Percentiles rank a stretch among this genome's conserved stretches.
Evolutionary conservation across 92 coral and sea anemone genomes (phyloP).

Genomic region (Diadumene lineata): DNA sequence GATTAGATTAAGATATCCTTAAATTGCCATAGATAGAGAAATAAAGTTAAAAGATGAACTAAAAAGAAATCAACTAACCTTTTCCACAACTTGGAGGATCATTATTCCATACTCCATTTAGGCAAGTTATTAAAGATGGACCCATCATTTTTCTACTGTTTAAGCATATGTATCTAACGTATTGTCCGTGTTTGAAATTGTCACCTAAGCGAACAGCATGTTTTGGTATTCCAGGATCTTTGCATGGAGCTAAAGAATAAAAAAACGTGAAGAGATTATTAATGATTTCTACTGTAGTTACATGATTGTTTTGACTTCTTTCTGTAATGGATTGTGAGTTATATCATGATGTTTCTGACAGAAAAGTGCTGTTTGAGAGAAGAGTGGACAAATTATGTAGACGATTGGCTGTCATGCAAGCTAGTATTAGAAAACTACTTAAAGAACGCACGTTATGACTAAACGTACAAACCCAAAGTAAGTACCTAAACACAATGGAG

Average conservation of each 20-base stretch:
- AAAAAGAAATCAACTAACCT: conserved; percentile 18
- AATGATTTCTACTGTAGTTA: no score
- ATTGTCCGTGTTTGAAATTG: conserved; percentile 38
- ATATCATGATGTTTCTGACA: no score
- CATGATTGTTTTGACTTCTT: no score
- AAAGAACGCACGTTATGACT: no score
- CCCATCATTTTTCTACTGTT: conserved; percentile 22
- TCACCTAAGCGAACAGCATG: conserved; percentile 25
- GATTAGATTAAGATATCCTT: no score
- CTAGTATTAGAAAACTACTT: neutral
- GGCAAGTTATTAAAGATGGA: conserved; percentile 22
- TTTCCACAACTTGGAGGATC: conserved; percentile 29
- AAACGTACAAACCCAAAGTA: neutral
- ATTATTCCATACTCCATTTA: conserved; percentile 50
- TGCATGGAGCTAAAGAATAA: conserved; percentile 25
- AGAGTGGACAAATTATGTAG: no score
- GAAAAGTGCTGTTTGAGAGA: neutral
- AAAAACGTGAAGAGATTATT: neutral
- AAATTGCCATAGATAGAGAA: no score
- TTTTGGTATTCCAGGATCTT: conserved; percentile 32
- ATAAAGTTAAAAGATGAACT: neutral
- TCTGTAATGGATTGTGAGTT: no score
- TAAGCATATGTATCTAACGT: conserved; percentile 30
- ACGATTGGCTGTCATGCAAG: neutral
- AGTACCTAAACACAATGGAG: neutral